Conservation (phyloP, 2,888 invertebrate species). For the Bombylius major region DNA sequence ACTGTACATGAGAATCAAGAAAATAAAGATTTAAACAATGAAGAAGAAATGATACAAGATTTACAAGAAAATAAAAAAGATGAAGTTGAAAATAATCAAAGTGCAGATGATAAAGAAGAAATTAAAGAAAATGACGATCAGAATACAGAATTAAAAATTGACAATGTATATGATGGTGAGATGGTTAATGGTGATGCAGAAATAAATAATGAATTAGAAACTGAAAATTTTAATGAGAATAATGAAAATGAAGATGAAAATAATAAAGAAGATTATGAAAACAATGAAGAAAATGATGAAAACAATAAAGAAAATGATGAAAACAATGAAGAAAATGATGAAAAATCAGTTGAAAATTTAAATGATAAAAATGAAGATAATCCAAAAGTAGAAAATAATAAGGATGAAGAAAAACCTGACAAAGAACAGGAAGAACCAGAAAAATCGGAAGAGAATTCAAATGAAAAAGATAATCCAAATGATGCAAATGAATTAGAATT, state of each 20-base stretch:
- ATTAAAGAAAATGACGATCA: constrained; percentile 7
- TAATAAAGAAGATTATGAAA: constrained; percentile 32
- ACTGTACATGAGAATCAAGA: not conserved
- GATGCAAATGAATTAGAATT: constrained; percentile 7
- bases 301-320: constrained; percentile 8
- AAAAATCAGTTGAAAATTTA: constrained; percentile 3
- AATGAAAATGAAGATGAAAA: constrained; percentile 17
- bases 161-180: constrained; percentile 3
- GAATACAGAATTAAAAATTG: not conserved
- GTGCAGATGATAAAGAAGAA: constrained; percentile 9
- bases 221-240: constrained; percentile 1
- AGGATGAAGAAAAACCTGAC: constrained; percentile 10
- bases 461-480: constrained; percentile 12
- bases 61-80: not conserved
- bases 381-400: too few species aligned
- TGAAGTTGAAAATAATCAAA: not conserved
- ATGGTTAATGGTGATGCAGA: not conserved
- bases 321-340: constrained; percentile 10
- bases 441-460: constrained; percentile 9
- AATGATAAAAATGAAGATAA: constrained; percentile 7
- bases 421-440: too few species aligned
- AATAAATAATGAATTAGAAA: not conserved
- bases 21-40: constrained; percentile 3
- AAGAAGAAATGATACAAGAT: too few species aligned
- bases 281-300: constrained; percentile 3